A percentile compares a stretch with the other conserved stretches of the same genome.
These are phyloP conservation scores for Leptopilina drosophilae DNA, from an alignment of 2,888 invertebrate species.

Conservation along the genomic window DNA sequence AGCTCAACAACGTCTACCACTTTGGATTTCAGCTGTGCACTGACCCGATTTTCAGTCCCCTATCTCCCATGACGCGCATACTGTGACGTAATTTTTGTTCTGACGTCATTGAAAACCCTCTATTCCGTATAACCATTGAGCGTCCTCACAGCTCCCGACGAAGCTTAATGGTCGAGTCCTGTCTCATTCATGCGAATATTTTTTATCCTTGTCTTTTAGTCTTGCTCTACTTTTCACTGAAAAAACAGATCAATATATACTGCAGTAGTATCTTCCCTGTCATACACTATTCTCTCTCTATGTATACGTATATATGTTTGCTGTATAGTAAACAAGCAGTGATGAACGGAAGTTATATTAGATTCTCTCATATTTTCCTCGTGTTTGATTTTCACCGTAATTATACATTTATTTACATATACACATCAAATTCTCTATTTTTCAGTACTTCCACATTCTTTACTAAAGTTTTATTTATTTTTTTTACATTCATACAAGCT, in stretches of 20 bases:
- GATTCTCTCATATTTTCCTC: background rate
- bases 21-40: slow-evolving; percentile 59
- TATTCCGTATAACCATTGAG: slow-evolving; percentile 68
- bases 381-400: no score
- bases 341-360: slow-evolving; percentile 7
- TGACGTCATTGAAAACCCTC: slow-evolving; percentile 66
- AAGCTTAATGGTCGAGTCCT: slow-evolving; percentile 71
- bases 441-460: no score
- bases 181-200: slow-evolving; percentile 70
- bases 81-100: slow-evolving; percentile 66
- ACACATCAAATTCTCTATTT: no score
- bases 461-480: no score
- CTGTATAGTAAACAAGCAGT: slow-evolving; percentile 2
- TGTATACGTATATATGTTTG: slow-evolving; percentile 1
- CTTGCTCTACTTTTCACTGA: slow-evolving; percentile 26
- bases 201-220: slow-evolving; percentile 50
- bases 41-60: slow-evolving; percentile 64
- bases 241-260: slow-evolving; percentile 39
- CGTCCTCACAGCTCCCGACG: slow-evolving; percentile 54
- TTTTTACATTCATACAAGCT: no score
- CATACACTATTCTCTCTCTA: background rate
- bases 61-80: slow-evolving; percentile 62
- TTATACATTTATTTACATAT: no score
- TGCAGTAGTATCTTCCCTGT: background rate
- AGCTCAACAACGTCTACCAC: background rate